Evolutionary conservation across 2,888 invertebrate genomes (phyloP), one percentile per base, ranked within the genome.

Genomic region (Sicus ferrugineus): DNA sequence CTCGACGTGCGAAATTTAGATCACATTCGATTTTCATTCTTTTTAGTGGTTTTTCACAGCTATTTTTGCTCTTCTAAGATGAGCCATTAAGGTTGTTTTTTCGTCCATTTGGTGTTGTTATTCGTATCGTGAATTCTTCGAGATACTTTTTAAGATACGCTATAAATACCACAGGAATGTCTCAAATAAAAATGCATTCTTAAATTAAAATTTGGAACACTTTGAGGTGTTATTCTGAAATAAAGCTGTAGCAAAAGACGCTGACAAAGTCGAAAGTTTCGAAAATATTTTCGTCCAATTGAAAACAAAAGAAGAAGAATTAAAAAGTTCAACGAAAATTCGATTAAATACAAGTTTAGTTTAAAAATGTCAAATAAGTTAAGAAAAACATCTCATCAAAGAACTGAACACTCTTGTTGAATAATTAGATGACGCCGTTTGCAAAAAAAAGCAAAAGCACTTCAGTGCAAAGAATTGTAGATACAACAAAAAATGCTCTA

Each of bases 131-230:
- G 23, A 50, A n/a, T 23, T 23, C 21, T 50, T 50, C 21, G 14
- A 50, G 50, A 21, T 50, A 21, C 50, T 50, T 50, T 50, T 50
- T 50, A 61, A 61, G 61, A 61, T 61, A 23, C 14, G 30, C 50
- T 64, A 52, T 50, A 64, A 64, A 64, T 64, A 64, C 30, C 50
- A n/a, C 19, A 64, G 30, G 34, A 61, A 61, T 61, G 61, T 46
- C 42, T 61, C 61, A 52, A 34, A 52, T 64, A 64, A 64, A 65
- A 66, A 58, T 66, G 66, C 56, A 56, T 66, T 66, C 30, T 66
- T 66, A 46, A 28, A 58, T 66, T 66, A 58, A 50, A 58, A 66
- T 66, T 66, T 66, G 66, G 66, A 66, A 66, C 66, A 58, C 66
- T 66, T 66, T 66, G 46, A 28, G 42, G 28, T 30, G 66, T 16